Evolutionary conservation across 2,113 vertebrate genomes (phyloP).

Genomic region (Montifringilla adamsi): DNA sequence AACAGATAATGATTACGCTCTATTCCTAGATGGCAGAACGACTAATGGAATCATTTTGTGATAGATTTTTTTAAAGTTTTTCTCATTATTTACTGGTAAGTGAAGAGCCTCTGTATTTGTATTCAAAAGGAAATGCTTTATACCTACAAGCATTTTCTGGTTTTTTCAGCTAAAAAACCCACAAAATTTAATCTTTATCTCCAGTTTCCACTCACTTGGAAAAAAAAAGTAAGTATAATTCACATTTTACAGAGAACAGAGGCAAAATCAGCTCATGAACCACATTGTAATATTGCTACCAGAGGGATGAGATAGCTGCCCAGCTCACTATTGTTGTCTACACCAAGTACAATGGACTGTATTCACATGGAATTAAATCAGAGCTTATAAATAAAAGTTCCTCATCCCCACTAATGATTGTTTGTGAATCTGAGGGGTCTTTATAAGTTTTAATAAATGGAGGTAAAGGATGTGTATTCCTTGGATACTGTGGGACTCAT

Average conservation of each 20-base stretch:
- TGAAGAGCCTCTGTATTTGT: not conserved
- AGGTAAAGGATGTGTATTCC: not conserved
- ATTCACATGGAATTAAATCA: not conserved
- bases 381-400: not conserved
- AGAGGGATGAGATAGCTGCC: not conserved
- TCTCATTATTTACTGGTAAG: not conserved
- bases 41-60: not conserved
- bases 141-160: not conserved
- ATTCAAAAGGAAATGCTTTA: not conserved
- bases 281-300: not conserved
- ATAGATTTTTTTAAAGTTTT: not conserved
- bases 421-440: not conserved
- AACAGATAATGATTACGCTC: not conserved
- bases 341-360: not conserved
- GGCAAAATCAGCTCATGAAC: not conserved
- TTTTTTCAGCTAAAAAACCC: accelerated
- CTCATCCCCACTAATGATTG: not conserved
- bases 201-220: not conserved
- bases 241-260: not conserved
- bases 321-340: not conserved
- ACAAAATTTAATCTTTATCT: not conserved
- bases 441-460: not conserved
- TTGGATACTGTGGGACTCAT: not conserved
- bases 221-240: not conserved
- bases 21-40: not conserved